Conservation (phyloP, 2,113 vertebrate genomes). For the Ophthalmotilapia sp. region DNA sequence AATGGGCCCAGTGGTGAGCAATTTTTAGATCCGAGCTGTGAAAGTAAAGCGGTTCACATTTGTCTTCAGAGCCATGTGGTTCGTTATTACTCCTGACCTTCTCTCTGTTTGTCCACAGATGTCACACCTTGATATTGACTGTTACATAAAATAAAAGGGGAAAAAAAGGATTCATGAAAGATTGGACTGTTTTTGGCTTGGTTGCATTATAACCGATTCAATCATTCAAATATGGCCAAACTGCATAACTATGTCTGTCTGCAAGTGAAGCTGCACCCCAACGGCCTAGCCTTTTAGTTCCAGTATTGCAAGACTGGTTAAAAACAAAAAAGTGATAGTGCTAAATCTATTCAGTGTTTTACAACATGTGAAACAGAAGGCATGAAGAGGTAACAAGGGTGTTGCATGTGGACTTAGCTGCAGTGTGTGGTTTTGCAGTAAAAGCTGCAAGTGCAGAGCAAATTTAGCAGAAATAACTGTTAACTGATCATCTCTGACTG, state of each 20-base stretch:
- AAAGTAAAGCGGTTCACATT: slow-evolving; percentile 3
- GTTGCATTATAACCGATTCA: neutral
- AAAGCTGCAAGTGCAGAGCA: neutral
- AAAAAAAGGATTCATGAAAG: neutral
- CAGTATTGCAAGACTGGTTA: neutral
- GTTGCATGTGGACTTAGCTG: neutral
- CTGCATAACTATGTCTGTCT: neutral
- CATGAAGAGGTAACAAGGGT: neutral
- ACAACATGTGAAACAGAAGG: neutral
- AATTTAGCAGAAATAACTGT: neutral
- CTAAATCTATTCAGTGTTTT: neutral
- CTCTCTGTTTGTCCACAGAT: neutral
- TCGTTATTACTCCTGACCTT: neutral
- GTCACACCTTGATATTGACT: neutral
- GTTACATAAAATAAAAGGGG: neutral
- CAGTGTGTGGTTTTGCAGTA: neutral
- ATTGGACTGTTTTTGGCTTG: neutral
- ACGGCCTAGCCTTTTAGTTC: neutral
- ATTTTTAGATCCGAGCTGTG: slow-evolving; percentile 11
- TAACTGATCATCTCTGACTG: neutral
- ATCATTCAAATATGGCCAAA: neutral
- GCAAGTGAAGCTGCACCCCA: neutral
- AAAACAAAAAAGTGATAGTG: neutral
- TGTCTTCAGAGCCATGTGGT: neutral
- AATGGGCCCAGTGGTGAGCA: neutral